phyloP scores from a whole-genome alignment of 1,140 invertebrate species.

The Drosophila kikkawai region DNA sequence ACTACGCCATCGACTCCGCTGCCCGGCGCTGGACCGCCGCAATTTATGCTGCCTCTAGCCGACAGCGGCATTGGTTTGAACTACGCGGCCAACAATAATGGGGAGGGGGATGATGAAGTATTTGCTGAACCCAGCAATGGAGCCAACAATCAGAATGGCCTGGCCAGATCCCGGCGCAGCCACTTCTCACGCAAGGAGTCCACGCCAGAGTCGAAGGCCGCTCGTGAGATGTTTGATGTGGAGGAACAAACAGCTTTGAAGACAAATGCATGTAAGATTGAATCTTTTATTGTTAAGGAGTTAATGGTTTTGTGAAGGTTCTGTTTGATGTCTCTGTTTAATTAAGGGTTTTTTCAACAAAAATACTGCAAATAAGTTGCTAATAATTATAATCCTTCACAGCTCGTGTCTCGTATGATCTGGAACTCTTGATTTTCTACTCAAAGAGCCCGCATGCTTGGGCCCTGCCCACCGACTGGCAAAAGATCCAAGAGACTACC shows the following conservation, averaged over 20 bases:
- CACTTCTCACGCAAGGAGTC: conserved; percentile 84
- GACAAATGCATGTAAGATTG: conserved; percentile 61
- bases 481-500: conserved; percentile 72
- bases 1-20: conserved; percentile 81
- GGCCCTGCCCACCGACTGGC: conserved; percentile 74
- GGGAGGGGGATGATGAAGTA: conserved; percentile 82
- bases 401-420: conserved; percentile 79
- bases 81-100: conserved; percentile 65
- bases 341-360: neutral
- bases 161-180: conserved; percentile 82
- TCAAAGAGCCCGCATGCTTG: conserved; percentile 81
- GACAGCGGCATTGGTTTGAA: conserved; percentile 84
- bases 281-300: neutral
- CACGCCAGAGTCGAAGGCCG: conserved; percentile 70
- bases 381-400: neutral
- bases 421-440: conserved; percentile 82
- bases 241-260: conserved; percentile 56
- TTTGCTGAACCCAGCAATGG: conserved; percentile 65
- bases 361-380: neutral
- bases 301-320: neutral
- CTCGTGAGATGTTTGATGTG: conserved; percentile 53
- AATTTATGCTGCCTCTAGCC: conserved; percentile 75
- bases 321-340: neutral
- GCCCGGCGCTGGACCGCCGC: conserved; percentile 67
- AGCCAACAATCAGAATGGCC: conserved; percentile 67